phyloP scores from a whole-genome alignment of 2,888 invertebrate species.

The Drosophila cognata region DNA sequence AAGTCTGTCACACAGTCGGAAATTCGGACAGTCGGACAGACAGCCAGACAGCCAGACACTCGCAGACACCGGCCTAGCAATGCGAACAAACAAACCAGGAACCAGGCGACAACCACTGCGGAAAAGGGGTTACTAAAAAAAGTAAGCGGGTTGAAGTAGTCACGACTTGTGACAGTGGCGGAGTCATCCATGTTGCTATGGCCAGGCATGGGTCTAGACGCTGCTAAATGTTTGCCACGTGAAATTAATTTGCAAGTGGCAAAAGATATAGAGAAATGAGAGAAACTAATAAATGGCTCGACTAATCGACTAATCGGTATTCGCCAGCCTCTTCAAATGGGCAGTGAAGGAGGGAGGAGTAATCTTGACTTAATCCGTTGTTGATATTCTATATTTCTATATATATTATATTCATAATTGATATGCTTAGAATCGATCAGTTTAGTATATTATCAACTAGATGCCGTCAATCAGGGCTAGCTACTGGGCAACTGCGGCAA shows the following conservation, averaged over 20 bases:
- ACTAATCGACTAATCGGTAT: not conserved
- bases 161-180: constrained; percentile 33
- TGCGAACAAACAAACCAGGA: constrained; percentile 29
- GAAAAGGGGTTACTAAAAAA: not conserved
- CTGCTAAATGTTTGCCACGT: constrained; percentile 6
- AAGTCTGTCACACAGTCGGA: constrained; percentile 61
- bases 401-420: not conserved
- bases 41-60: not conserved
- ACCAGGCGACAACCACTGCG: not conserved
- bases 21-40: not conserved
- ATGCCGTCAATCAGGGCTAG: constrained; percentile 1
- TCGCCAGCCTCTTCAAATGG: not conserved
- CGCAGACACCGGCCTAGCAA: constrained; percentile 16
- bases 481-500: not conserved
- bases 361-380: not conserved
- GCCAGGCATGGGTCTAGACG: not conserved
- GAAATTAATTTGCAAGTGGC: constrained; percentile 15
- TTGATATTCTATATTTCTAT: no score
- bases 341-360: not conserved
- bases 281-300: not conserved
- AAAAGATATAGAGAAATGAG: not conserved
- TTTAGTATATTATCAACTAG: constrained; percentile 1
- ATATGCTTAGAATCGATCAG: constrained; percentile 5
- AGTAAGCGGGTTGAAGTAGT: constrained; percentile 4
- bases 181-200: constrained; percentile 11